Conservation (phyloP, 2,797 vertebrate species). For the Gobio occitaniae region DNA sequence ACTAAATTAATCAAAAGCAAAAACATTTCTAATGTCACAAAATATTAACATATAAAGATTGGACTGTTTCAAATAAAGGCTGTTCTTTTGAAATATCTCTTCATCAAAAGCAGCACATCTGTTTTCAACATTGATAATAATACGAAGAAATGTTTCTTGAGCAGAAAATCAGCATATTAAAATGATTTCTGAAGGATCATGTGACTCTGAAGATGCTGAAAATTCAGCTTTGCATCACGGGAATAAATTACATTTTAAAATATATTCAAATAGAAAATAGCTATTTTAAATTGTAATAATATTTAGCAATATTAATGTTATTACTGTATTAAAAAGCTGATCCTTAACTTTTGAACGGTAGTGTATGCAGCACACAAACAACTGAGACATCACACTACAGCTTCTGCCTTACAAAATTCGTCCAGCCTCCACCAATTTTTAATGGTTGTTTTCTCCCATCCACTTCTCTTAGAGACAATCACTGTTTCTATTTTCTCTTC, state of each 20-base stretch:
- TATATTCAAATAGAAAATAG: neutral
- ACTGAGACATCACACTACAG: neutral
- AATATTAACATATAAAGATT: neutral
- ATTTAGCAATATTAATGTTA: neutral
- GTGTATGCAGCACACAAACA: neutral
- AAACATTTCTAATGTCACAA: neutral
- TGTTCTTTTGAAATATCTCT: neutral
- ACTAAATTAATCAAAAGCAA: neutral
- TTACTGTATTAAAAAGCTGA: neutral
- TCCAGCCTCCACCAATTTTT: neutral
- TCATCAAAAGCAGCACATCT: neutral
- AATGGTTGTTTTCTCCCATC: neutral
- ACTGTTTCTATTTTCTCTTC: conserved; percentile 26
- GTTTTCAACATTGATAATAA: neutral
- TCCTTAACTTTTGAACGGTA: too few species aligned
- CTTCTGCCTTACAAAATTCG: neutral
- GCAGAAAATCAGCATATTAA: neutral
- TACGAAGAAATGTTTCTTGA: neutral
- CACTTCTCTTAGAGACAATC: neutral
- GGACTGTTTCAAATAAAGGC: neutral
- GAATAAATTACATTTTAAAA: neutral
- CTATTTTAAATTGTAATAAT: neutral
- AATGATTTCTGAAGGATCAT: neutral
- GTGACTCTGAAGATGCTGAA: neutral
- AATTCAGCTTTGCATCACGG: neutral